These are phyloP conservation scores for Notolabrus celidotus DNA, from an alignment of 2,797 vertebrate genomes.

Conservation along the genomic window DNA sequence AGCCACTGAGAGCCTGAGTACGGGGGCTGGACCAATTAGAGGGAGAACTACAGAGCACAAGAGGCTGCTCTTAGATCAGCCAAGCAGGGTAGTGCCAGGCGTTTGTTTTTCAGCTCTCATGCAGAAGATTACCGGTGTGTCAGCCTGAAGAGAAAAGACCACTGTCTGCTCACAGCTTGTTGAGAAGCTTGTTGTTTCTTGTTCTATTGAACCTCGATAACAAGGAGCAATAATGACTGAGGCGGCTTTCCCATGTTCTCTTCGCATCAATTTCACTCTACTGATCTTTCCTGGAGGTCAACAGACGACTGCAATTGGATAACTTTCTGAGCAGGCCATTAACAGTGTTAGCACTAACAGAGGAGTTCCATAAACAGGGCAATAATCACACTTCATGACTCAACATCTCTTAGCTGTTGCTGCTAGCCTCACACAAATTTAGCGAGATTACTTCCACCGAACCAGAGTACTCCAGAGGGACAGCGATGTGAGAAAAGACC, in stretches of 20 bases:
- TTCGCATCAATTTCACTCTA: slow-evolving; percentile 11
- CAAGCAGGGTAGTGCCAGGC: slow-evolving; percentile 51
- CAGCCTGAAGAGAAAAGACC: slow-evolving; percentile 49
- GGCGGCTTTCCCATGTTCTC: slow-evolving; percentile 12
- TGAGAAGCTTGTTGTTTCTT: slow-evolving; percentile 52
- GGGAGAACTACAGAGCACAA: slow-evolving; percentile 54
- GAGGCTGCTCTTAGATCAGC: slow-evolving; percentile 66
- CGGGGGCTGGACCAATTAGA: slow-evolving; percentile 72
- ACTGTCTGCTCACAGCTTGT: slow-evolving; percentile 41
- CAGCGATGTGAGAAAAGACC: slow-evolving; percentile 61
- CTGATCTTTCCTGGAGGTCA: slow-evolving; percentile 14
- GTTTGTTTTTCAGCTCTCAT: slow-evolving; percentile 49
- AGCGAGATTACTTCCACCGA: slow-evolving; percentile 24
- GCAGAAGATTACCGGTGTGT: slow-evolving; percentile 48
- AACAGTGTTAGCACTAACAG: slow-evolving; percentile 5
- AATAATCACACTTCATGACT: slow-evolving; percentile 8
- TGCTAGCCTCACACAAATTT: slow-evolving; percentile 22
- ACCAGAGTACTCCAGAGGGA: slow-evolving; percentile 35
- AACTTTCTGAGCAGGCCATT: slow-evolving; percentile 20
- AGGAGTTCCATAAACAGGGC: background rate
- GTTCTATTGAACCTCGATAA: slow-evolving; percentile 60
- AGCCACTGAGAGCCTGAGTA: slow-evolving; percentile 50
- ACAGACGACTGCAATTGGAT: slow-evolving; percentile 7
- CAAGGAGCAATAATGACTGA: slow-evolving; percentile 56
- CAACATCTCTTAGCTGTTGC: slow-evolving; percentile 2